Evolutionary conservation across 2,888 invertebrate species (phyloP), one percentile per base, ranked within the genome.

Genomic region (Julus scandinavius): DNA sequence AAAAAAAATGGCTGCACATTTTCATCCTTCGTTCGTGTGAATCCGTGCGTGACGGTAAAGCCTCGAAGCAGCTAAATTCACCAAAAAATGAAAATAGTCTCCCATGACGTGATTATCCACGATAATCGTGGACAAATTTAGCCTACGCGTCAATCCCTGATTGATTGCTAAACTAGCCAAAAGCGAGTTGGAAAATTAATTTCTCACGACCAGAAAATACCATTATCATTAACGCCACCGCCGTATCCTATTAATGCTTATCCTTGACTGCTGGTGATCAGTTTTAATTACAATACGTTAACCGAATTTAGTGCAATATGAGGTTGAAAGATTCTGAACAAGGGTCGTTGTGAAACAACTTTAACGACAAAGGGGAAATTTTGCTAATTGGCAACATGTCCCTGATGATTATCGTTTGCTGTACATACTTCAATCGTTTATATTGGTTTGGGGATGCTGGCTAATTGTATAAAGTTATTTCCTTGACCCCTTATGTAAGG

Each of bases 101-200:
- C 72, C 72, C 72, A 72, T 72, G 72, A 29, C 29, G 29, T 29
- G 29, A 72, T 72, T 13, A 13, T 72, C n/a, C 29, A 72, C 72
- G 72, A 72, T 29, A 72, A 72, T 11, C 2, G 63, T 63, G 11
- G 72, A 72, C 29, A 11, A 72, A 72, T 72, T 72, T 11, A 7
- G 29, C 72, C 11, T 72, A 72, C 72, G 72, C 72, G 72, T 72
- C 72, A 72, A 72, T 72, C n/a, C 29, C 72, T 72, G 72, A 72
- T 72, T 72, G 72, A 72, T 72, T 72, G 20, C 72, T 72, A 11
- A 29, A 11, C n/a, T 29, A 72, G 29, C 72, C 20, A 63, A 63
- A 72, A 7, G 11, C 72, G 29, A 72, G 29, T 72, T 72, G 72
- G 7, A 58, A 58, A 29, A 29, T 29, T 29, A 29, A 29, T 13